These are phyloP conservation scores for Neodiprion lecontei DNA, from an alignment of 1,140 invertebrate genomes.

Conservation along the genomic window DNA sequence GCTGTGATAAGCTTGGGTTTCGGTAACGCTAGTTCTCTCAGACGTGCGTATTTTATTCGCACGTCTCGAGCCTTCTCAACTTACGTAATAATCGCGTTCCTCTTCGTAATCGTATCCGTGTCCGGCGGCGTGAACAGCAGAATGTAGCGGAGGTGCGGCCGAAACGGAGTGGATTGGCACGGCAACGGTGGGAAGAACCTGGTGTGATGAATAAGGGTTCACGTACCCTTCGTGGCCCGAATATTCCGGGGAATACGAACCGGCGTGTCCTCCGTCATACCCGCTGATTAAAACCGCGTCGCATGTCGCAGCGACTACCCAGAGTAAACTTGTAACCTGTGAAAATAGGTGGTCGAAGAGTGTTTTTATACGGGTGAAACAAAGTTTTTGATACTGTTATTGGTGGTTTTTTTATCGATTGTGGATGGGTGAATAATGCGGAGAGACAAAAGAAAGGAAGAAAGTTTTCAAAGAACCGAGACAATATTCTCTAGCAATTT, in stretches of 20 bases:
- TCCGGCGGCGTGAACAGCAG: constrained; percentile 30
- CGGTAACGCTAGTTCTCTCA: too few species aligned
- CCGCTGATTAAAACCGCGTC: constrained; percentile 51
- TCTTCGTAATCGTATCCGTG: constrained; percentile 42
- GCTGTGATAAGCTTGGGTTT: too few species aligned
- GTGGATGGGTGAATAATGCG: too few species aligned
- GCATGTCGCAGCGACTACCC: constrained; percentile 39
- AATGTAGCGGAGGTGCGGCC: constrained; percentile 41
- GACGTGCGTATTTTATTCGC: too few species aligned
- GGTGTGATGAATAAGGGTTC: constrained; percentile 43
- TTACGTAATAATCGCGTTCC: constrained; percentile 55
- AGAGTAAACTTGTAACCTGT: constrained; percentile 47
- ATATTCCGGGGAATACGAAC: constrained; percentile 41
- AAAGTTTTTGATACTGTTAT: too few species aligned
- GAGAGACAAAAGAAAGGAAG: too few species aligned
- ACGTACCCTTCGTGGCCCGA: constrained; percentile 41
- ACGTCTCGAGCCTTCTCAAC: constrained; percentile 8
- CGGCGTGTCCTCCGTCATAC: constrained; percentile 50
- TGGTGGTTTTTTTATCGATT: too few species aligned
- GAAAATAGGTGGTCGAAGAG: background rate
- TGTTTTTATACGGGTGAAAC: too few species aligned
- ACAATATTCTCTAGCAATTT: too few species aligned
- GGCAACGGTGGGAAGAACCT: constrained; percentile 53
- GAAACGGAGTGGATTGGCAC: constrained; percentile 59
- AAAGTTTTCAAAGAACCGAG: too few species aligned